Evolutionary conservation across 2,888 invertebrate genomes (phyloP), one percentile per base, ranked within the genome.

Genomic region (Lepidonotus clava): DNA sequence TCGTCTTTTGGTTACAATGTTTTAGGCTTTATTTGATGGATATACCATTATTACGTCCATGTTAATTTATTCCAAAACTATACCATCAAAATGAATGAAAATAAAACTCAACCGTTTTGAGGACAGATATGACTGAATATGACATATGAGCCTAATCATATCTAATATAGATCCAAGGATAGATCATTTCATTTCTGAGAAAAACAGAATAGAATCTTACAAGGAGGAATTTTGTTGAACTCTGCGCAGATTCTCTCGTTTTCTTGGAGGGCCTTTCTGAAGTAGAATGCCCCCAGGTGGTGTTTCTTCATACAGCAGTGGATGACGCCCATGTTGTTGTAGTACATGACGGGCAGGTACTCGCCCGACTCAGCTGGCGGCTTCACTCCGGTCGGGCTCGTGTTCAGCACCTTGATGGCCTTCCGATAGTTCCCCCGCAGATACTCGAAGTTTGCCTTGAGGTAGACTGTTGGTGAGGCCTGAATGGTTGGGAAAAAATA

Each of bases 261-360:
- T 94, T 97, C 96, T 92, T 96, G 96, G 4, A 97, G 94, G 80
- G 97, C 97, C 94, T 96, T 96, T 91, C 96, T 96, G 90, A 97
- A 96, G 94, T 97, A 97, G 92, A 96, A 96, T 84, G 96, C 96
- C 8, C 97, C 97, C 87, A 97, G 95, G 94, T 96, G 96, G 77
- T 96, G 96, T 95, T 97, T 97, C 32, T 96, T 96, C 94, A 97
- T 95, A 53, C 97, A 96, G 83, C 88, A 87, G 94, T 97, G 96
- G 90, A 97, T 95, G 84, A 97, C 96, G 71, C 97, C 97, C 92
- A 97, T 95, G 92, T 98, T 97, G 92, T 97, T 98, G 92, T 97
- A 96, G 91, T 96, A 96, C 93, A 96, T 95, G 83, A 96, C 95
- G 32, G 95, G 95, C 14, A 96, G 94, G 87, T 95, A 95, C 93